Conservation (phyloP, 2,797 vertebrate species). For the Eulemur coronatus region DNA sequence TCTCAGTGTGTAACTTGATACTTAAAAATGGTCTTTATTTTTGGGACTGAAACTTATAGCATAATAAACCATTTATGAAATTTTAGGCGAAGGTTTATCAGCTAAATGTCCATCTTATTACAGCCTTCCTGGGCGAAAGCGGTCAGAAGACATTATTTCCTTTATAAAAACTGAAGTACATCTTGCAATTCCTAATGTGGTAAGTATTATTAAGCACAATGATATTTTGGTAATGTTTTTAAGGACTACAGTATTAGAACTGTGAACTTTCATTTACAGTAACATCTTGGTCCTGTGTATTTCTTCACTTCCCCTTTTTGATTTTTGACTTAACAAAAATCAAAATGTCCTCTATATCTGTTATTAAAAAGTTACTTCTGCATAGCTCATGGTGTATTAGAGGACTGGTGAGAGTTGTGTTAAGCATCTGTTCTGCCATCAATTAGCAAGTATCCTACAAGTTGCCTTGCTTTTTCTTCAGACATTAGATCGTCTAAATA, state of each 20-base stretch:
- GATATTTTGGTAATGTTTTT: background rate
- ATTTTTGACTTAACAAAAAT: conserved; percentile 17
- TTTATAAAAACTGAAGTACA: conserved; percentile 88
- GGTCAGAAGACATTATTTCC: conserved; percentile 73
- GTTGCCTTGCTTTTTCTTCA: conserved; percentile 24
- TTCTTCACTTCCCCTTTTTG: background rate
- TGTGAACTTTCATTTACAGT: background rate
- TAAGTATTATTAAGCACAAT: conserved; percentile 75
- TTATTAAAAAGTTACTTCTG: background rate
- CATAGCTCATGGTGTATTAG: background rate
- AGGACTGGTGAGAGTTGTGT: background rate
- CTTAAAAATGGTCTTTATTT: conserved; percentile 20
- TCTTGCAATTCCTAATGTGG: conserved; percentile 86
- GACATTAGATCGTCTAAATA: conserved; percentile 6
- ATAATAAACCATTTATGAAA: background rate
- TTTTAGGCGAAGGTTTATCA: conserved; percentile 45
- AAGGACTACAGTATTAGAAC: background rate
- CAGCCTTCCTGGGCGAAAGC: conserved; percentile 72
- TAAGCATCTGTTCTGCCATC: background rate
- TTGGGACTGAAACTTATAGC: background rate
- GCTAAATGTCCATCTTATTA: conserved; percentile 64
- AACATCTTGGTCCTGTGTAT: background rate
- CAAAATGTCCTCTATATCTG: background rate
- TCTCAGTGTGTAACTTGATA: conserved; percentile 18
- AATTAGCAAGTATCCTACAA: background rate